These are phyloP conservation scores for Perizoma flavofasciatum DNA, from an alignment of 2,888 invertebrate species.

Conservation along the genomic window DNA sequence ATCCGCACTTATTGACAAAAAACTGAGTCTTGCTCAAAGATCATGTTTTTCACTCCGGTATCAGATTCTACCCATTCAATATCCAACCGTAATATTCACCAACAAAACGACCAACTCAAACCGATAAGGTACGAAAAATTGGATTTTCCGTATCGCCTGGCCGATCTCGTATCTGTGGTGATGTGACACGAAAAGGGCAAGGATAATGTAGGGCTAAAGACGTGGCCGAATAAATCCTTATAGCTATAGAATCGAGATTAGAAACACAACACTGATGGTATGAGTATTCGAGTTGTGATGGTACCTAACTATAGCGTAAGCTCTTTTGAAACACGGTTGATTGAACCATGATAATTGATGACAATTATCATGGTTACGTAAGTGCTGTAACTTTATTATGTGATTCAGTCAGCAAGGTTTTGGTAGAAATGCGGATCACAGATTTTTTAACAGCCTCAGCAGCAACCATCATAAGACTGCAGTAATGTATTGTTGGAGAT, in stretches of 20 bases:
- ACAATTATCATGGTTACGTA: too few species aligned
- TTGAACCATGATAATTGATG: too few species aligned
- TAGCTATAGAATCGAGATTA: constrained; percentile 28
- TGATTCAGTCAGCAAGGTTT: too few species aligned
- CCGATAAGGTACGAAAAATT: constrained; percentile 32
- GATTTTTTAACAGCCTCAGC: too few species aligned
- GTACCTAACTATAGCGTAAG: background rate
- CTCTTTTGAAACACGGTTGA: too few species aligned
- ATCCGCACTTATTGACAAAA: too few species aligned
- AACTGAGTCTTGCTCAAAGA: too few species aligned
- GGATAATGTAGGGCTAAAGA: constrained; percentile 29
- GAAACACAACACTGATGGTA: constrained; percentile 2
- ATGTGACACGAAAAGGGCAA: constrained; percentile 42
- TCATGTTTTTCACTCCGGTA: background rate
- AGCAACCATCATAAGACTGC: too few species aligned
- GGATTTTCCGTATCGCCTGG: constrained; percentile 37
- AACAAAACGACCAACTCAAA: constrained; percentile 24
- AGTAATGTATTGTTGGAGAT: too few species aligned
- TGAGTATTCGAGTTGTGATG: background rate
- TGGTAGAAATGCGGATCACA: too few species aligned
- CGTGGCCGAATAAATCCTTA: constrained; percentile 30
- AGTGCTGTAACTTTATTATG: too few species aligned
- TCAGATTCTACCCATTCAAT: constrained; percentile 6
- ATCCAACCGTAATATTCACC: constrained; percentile 23
- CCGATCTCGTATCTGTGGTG: constrained; percentile 41